Conservation (phyloP, 2,797 vertebrate species). For the Sebastiscus albofasciatus region DNA sequence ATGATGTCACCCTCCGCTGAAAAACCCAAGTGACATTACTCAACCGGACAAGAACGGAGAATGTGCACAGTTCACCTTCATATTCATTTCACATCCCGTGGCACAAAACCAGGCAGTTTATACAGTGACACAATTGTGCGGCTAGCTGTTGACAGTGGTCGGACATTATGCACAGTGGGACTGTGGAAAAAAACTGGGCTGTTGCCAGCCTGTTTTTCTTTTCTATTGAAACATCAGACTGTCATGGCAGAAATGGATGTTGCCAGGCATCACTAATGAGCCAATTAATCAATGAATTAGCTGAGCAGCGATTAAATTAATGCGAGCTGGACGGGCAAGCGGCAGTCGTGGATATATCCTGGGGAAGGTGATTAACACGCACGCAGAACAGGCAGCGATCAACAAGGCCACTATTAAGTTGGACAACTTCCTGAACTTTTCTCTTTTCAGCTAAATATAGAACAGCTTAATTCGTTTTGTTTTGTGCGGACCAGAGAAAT, state of each 20-base stretch:
- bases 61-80: constrained; percentile 73
- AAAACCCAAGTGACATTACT: constrained; percentile 76
- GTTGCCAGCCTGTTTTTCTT: constrained; percentile 74
- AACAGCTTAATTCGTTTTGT: constrained; percentile 60
- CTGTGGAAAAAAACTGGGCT: constrained; percentile 70
- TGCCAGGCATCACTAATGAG: constrained; percentile 85
- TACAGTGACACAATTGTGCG: constrained; percentile 66
- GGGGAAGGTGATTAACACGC: constrained; percentile 78
- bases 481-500: constrained; percentile 37
- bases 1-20: constrained; percentile 74
- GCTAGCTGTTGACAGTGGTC: constrained; percentile 72
- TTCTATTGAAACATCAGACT: constrained; percentile 82
- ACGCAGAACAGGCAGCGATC: constrained; percentile 74
- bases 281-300: constrained; percentile 86
- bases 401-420: constrained; percentile 76
- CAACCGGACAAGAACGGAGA: constrained; percentile 68
- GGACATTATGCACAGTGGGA: constrained; percentile 72
- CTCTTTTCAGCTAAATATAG: constrained; percentile 69
- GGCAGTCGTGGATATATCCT: constrained; percentile 79
- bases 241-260: constrained; percentile 80
- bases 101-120: constrained; percentile 61
- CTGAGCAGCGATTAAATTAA: constrained; percentile 83
- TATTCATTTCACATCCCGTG: constrained; percentile 71
- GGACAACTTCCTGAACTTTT: constrained; percentile 77
- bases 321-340: constrained; percentile 73